These are phyloP conservation scores for Chloroceryle aenea DNA, from an alignment of 2,113 vertebrate species.

Conservation along the genomic window DNA sequence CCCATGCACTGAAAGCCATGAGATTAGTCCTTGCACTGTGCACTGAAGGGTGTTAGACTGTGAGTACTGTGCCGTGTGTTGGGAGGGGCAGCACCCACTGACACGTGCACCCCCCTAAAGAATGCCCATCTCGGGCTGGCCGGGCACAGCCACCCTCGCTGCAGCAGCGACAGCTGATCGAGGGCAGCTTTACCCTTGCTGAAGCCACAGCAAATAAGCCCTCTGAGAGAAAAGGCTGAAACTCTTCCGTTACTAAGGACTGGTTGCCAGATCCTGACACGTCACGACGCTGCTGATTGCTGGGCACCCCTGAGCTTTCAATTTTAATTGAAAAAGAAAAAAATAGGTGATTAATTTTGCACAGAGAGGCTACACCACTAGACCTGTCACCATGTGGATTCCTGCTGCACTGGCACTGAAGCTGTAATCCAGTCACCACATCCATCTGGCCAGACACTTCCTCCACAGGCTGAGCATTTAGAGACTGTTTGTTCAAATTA, in stretches of 20 bases:
- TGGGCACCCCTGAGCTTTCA: background rate
- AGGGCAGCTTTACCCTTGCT: background rate
- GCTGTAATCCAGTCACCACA: background rate
- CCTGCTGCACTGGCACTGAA: background rate
- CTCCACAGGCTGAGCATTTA: background rate
- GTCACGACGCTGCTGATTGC: background rate
- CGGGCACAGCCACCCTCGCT: background rate
- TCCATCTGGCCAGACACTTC: background rate
- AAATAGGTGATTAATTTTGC: background rate
- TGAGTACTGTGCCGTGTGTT: background rate
- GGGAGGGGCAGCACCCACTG: background rate
- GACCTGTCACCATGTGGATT: background rate
- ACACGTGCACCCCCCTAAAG: background rate
- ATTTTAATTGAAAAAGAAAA: background rate
- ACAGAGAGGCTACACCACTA: background rate
- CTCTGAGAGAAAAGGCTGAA: background rate
- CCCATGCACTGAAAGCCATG: background rate
- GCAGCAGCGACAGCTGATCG: background rate
- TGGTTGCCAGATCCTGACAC: background rate
- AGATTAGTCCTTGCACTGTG: background rate
- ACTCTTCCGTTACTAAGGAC: background rate
- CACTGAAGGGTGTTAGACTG: background rate
- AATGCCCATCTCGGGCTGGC: too few relatives aligned
- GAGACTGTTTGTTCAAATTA: background rate
- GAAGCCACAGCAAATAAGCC: background rate